phyloP scores from a whole-genome alignment of 2,113 vertebrate species.

The Plotosus lineatus region DNA sequence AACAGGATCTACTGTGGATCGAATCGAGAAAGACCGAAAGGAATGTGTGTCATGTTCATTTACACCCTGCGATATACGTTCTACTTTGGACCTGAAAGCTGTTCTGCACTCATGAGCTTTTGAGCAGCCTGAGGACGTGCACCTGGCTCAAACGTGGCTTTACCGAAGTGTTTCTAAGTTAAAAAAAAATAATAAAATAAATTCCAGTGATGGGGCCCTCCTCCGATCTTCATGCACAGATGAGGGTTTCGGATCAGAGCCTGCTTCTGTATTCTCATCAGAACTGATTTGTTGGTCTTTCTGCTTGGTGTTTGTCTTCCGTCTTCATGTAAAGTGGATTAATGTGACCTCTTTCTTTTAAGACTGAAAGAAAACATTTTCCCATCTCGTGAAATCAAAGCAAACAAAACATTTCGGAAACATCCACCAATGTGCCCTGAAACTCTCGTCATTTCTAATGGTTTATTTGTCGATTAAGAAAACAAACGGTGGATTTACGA shows the following conservation, averaged over 20 bases:
- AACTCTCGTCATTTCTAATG: background rate
- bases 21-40: conserved; percentile 3
- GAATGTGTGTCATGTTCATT: conserved; percentile 30
- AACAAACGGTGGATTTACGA: background rate
- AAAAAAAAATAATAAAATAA: too few species aligned
- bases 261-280: background rate
- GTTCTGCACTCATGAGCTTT: background rate
- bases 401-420: background rate
- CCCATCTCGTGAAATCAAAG: background rate
- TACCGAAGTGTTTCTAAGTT: conserved; percentile 11
- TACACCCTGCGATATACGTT: conserved; percentile 14
- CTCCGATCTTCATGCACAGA: background rate
- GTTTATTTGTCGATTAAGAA: conserved; percentile 1
- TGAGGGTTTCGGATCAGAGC: background rate
- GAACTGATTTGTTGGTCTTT: conserved; percentile 5
- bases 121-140: background rate
- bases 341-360: conserved; percentile 6
- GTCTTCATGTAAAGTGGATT: conserved; percentile 37
- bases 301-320: conserved; percentile 8
- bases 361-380: conserved; percentile 16
- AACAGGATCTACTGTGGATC: background rate
- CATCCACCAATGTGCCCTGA: background rate
- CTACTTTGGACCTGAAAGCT: conserved; percentile 6
- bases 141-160: background rate
- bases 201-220: background rate